Evolutionary conservation across 2,888 invertebrate genomes (phyloP).

Genomic region (Griposia aprilina): DNA sequence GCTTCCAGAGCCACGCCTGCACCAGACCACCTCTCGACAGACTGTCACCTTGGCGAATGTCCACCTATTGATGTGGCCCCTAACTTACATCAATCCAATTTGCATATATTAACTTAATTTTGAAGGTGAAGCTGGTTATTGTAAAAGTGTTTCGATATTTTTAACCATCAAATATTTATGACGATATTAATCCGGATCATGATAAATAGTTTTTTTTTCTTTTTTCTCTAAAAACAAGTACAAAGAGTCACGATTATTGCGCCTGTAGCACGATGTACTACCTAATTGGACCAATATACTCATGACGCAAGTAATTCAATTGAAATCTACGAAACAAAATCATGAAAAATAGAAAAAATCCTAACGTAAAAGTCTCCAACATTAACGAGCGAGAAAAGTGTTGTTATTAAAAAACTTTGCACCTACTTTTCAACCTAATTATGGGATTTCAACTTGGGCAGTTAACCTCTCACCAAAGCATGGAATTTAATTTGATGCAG

Average conservation of each 20-base stretch:
- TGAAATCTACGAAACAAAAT: conserved; percentile 23
- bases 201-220: background rate
- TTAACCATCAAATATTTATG: background rate
- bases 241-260: background rate
- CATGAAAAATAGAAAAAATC: conserved; percentile 9
- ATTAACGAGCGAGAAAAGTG: conserved; percentile 45
- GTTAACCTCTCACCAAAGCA: conserved; percentile 35
- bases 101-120: conserved; percentile 26
- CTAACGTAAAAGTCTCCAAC: conserved; percentile 29
- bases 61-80: conserved; percentile 26
- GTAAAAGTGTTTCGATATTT: background rate
- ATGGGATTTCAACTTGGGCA: conserved; percentile 47
- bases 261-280: background rate
- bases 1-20: conserved; percentile 72
- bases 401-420: conserved; percentile 61
- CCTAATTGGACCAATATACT: background rate
- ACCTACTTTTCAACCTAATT: conserved; percentile 43
- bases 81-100: conserved; percentile 18
- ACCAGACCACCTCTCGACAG: conserved; percentile 61
- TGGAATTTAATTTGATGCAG: conserved; percentile 43
- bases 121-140: background rate
- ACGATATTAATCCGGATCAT: background rate
- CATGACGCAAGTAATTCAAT: conserved; percentile 31
- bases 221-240: background rate
- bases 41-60: conserved; percentile 66